These are phyloP conservation scores for Microctenopoma lineatum DNA, from an alignment of 2,797 vertebrate species.

Conservation along the genomic window DNA sequence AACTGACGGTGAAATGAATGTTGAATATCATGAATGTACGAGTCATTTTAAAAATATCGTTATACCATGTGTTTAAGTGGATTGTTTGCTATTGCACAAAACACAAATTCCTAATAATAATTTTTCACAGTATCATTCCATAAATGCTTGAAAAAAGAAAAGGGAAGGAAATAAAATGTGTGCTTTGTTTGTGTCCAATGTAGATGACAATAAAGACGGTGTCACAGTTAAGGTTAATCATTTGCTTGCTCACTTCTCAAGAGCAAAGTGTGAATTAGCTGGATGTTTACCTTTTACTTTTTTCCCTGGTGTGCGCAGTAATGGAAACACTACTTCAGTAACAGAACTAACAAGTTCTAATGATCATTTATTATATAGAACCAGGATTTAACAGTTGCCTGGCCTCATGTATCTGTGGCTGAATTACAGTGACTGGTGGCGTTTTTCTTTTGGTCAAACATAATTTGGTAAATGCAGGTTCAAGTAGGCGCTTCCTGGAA, in stretches of 20 bases:
- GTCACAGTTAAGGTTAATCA: background rate
- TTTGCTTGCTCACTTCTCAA: background rate
- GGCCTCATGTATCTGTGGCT: no score
- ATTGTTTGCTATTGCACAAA: no score
- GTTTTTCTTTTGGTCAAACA: slow-evolving; percentile 11
- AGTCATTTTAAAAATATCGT: background rate
- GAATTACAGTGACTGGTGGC: background rate
- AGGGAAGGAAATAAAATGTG: no score
- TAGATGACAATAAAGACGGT: background rate
- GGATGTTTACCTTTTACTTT: no score
- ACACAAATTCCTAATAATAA: no score
- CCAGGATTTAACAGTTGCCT: no score
- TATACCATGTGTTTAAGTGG: no score
- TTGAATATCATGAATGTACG: background rate
- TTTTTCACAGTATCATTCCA: background rate
- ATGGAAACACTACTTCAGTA: no score
- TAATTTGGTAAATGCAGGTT: slow-evolving; percentile 56
- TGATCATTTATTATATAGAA: no score
- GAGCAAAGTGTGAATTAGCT: no score
- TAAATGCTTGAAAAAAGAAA: background rate
- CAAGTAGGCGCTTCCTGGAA: slow-evolving; percentile 36
- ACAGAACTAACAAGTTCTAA: no score
- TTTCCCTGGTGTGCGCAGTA: no score
- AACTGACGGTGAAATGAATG: background rate
- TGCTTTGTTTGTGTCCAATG: background rate